Evolutionary conservation across 2,797 vertebrate species (phyloP).

Genomic region (Silurus lanzhouensis): DNA sequence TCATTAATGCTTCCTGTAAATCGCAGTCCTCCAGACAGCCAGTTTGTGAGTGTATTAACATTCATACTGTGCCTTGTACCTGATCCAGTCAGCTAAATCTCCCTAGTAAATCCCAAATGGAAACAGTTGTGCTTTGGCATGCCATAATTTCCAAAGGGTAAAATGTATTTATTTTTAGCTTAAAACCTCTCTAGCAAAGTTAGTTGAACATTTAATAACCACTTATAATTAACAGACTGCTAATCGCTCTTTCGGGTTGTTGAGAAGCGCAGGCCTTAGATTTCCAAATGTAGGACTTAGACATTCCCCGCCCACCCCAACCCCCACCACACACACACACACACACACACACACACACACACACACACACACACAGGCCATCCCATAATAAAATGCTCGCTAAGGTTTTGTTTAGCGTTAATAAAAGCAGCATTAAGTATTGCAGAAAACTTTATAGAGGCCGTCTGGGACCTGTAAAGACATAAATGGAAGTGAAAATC

Average conservation of each 20-base stretch:
- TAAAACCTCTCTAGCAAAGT: slow-evolving; percentile 1
- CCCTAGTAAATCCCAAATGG: slow-evolving; percentile 26
- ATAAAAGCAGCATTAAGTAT: not conserved
- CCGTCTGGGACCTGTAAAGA: not conserved
- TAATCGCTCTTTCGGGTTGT: not conserved
- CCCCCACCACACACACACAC: no score
- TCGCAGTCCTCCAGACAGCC: slow-evolving; percentile 11
- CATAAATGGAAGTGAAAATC: not conserved
- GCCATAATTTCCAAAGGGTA: slow-evolving; percentile 27
- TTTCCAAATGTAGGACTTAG: not conserved
- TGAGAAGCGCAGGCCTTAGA: not conserved
- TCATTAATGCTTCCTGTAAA: slow-evolving; percentile 45
- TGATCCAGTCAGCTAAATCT: slow-evolving; percentile 10
- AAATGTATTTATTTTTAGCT: slow-evolving; percentile 33
- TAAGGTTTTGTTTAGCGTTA: not conserved
- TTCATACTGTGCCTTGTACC: not conserved
- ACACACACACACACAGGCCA: no score
- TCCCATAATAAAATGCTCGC: not conserved
- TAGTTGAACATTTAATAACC: not conserved
- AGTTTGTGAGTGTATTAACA: slow-evolving; percentile 33
- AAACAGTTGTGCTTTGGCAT: slow-evolving; percentile 2
- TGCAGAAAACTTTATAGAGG: not conserved
- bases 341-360: no score
- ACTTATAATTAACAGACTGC: slow-evolving; percentile 16
- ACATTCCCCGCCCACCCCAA: not conserved